These are phyloP conservation scores for Mobula hypostoma DNA, from an alignment of 2,113 vertebrate species.

Conservation along the genomic window DNA sequence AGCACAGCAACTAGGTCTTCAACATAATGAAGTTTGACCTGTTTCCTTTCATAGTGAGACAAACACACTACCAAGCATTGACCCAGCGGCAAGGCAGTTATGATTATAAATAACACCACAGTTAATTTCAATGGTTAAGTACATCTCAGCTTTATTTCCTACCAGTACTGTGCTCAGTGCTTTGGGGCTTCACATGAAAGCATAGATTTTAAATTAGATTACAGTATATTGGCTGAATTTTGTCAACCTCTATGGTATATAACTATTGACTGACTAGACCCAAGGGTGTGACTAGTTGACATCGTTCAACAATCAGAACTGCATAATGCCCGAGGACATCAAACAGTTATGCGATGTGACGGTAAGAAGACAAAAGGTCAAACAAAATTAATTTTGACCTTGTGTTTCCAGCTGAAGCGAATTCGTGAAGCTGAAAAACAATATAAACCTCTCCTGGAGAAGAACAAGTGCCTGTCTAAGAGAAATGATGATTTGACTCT, in stretches of 20 bases:
- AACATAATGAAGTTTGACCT: neutral
- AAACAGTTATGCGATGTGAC: neutral
- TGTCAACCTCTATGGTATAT: neutral
- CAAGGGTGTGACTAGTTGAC: neutral
- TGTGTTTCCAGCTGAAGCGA: constrained; percentile 73
- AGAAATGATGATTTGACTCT: constrained; percentile 91
- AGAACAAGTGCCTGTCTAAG: constrained; percentile 88
- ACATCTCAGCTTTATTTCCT: neutral
- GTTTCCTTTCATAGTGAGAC: neutral
- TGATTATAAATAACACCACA: neutral
- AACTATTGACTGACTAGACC: constrained; percentile 2
- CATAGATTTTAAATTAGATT: neutral
- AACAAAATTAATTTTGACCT: constrained; percentile 13
- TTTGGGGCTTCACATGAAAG: neutral
- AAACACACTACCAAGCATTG: neutral
- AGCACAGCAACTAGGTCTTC: neutral
- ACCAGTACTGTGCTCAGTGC: too few species aligned
- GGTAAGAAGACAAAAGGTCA: constrained; percentile 21
- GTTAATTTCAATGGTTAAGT: neutral
- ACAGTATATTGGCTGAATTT: constrained; percentile 21
- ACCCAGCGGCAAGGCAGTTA: neutral
- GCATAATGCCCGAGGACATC: neutral
- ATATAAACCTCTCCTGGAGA: constrained; percentile 92
- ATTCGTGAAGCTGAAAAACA: constrained; percentile 91
- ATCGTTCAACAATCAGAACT: neutral